Base-by-base conservation (phyloP, 2,113 vertebrate species). In the Benitochromis conjunctus region DNA sequence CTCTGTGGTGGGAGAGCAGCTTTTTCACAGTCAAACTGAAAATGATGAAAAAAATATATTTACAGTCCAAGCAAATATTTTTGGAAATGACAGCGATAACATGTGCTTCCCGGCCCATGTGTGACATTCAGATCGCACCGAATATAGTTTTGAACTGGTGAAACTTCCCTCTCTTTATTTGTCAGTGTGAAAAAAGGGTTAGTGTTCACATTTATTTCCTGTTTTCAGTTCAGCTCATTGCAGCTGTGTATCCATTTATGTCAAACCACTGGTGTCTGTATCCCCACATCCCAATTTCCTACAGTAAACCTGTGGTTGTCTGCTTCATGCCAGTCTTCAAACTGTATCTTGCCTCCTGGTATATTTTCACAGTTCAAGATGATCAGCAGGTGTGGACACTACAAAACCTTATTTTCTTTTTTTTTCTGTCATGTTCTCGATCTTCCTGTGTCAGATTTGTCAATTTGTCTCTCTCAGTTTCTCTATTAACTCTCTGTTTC, bases 241-340 rank as follows among this genome's bases (percentile, higher is more conserved):
- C 95, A 96, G 95, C 96, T 96, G 95, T 92, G 92, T 36, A 95
- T 93, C 95, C 95, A 95, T 95, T 95, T 95, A 66, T 95, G 92
- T 92, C 90, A 94, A 95, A 94, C 96, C 95, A 89, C 94, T 88
- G 81, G 91, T 90, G 92, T 87, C 86, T 92, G 90, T 81, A 94
- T 94, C 92, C 94, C 84, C 93, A 82, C 83, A 89, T 94, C 88
- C 92, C 92, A 85, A 8, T 76, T 43, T 81, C 88, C 86, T 82
- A n/a, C 51, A 62, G 54, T 74, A 11, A 90, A 87, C 58, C 58
- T 24, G 82, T 79, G 8, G 56, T 85, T 79, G 85, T 90, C 26
- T 80, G 79, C 56, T 51, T 19, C 79, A 66, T 41, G 83, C 46
- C 91, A 90, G 83, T 82, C 79, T 87, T 89, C 80, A 88, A 84